These are phyloP conservation scores for Macrobrachium nipponense DNA, from an alignment of 1,140 invertebrate species.

Conservation along the genomic window DNA sequence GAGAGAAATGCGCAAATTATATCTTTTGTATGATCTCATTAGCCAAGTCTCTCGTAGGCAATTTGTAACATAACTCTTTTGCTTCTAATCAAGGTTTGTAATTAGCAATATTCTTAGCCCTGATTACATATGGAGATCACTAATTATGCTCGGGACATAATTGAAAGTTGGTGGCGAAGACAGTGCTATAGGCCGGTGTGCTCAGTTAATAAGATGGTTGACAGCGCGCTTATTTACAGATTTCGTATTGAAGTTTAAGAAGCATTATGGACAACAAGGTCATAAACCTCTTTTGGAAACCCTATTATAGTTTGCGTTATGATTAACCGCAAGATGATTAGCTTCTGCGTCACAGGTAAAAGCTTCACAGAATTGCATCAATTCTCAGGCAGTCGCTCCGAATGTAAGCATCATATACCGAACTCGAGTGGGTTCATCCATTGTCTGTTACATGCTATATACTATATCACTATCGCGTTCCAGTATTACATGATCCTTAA, in stretches of 20 bases:
- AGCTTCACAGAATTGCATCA: neutral
- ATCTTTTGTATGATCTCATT: slow-evolving; percentile 55
- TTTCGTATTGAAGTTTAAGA: too few species aligned
- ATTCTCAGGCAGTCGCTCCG: neutral
- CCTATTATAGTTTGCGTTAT: too few species aligned
- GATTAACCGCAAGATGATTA: too few species aligned
- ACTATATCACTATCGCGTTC: too few species aligned
- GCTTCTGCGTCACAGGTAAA: neutral
- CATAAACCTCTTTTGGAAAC: too few species aligned
- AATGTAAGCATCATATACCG: neutral
- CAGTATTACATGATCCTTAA: too few species aligned
- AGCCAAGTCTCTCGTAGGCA: slow-evolving; percentile 43
- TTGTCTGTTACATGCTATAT: too few species aligned
- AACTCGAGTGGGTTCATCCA: neutral
- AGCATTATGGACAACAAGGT: too few species aligned
- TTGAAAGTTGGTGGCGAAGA: slow-evolving; percentile 44
- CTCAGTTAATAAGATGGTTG: neutral
- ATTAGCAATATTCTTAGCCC: slow-evolving; percentile 56
- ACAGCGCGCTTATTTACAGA: neutral
- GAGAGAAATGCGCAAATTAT: slow-evolving; percentile 4
- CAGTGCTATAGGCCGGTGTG: slow-evolving; percentile 11
- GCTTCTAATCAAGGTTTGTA: slow-evolving; percentile 54
- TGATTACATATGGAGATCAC: slow-evolving; percentile 54
- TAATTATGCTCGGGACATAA: slow-evolving; percentile 54
- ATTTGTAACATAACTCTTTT: slow-evolving; percentile 61